A percentile compares a stretch with the other conserved stretches of the same genome.
These are phyloP conservation scores for Agonum fuliginosum DNA, from an alignment of 2,888 invertebrate genomes.

Conservation along the genomic window DNA sequence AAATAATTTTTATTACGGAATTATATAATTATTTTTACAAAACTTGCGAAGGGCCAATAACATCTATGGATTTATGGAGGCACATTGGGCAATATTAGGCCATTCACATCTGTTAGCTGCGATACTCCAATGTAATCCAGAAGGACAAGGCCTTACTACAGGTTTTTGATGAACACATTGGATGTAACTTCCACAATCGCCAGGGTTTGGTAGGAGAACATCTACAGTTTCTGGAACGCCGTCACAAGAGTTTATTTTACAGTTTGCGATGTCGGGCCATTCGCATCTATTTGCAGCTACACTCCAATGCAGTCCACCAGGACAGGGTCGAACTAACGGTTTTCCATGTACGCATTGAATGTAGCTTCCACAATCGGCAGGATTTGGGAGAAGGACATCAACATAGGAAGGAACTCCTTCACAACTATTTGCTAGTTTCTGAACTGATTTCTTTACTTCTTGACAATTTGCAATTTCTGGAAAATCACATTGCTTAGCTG, in stretches of 20 bases:
- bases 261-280: constrained; percentile 32
- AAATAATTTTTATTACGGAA: constrained; percentile 25
- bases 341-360: constrained; percentile 48
- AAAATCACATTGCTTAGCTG: constrained; percentile 56
- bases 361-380: constrained; percentile 48
- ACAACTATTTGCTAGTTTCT: constrained; percentile 9
- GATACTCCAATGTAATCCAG: constrained; percentile 59
- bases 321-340: constrained; percentile 53
- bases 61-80: neutral
- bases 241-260: constrained; percentile 7
- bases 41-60: neutral
- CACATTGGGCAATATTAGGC: constrained; percentile 58
- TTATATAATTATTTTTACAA: neutral
- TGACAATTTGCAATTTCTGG: constrained; percentile 32
- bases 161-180: constrained; percentile 54
- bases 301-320: constrained; percentile 59
- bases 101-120: constrained; percentile 57
- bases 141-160: constrained; percentile 54
- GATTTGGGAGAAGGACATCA: constrained; percentile 47
- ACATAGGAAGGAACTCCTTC: constrained; percentile 22
- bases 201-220: constrained; percentile 39
- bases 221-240: constrained; percentile 21
- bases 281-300: constrained; percentile 41
- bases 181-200: constrained; percentile 40
- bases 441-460: neutral